A percentile compares a stretch with the other conserved stretches of the same genome.
These are phyloP conservation scores for Tetraodon nigroviridis DNA, from an alignment of 2,113 vertebrate genomes.

Conservation along the genomic window DNA sequence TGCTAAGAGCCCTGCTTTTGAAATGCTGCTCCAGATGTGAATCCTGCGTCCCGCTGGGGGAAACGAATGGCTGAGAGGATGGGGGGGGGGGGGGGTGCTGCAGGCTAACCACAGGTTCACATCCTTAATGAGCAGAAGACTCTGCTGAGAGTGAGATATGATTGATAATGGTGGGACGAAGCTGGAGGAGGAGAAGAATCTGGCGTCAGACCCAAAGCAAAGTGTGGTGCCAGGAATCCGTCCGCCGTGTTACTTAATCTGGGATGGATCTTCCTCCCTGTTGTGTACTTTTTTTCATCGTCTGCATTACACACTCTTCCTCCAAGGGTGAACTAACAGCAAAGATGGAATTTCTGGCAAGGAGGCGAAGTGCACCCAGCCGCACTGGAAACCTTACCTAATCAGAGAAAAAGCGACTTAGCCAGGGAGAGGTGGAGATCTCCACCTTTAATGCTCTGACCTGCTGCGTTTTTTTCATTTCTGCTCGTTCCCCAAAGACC, in stretches of 20 bases:
- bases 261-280: slow-evolving; percentile 49
- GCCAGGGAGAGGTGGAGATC: not conserved
- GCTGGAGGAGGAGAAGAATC: slow-evolving; percentile 47
- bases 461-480: slow-evolving; percentile 2
- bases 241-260: slow-evolving; percentile 39
- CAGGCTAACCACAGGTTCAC: slow-evolving; percentile 63
- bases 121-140: slow-evolving; percentile 65
- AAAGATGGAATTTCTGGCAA: slow-evolving; percentile 88
- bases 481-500: slow-evolving; percentile 20
- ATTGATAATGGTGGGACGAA: slow-evolving; percentile 57
- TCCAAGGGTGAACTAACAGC: slow-evolving; percentile 85
- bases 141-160: slow-evolving; percentile 67
- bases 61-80: slow-evolving; percentile 61
- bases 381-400: slow-evolving; percentile 27
- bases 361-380: slow-evolving; percentile 70
- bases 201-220: slow-evolving; percentile 44
- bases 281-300: slow-evolving; percentile 46
- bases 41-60: slow-evolving; percentile 47
- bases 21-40: slow-evolving; percentile 61
- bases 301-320: slow-evolving; percentile 79
- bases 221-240: slow-evolving; percentile 48
- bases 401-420: slow-evolving; percentile 12
- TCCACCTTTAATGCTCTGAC: not conserved
- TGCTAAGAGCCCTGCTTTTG: slow-evolving; percentile 47
- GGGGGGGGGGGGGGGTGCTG: slow-evolving; percentile 42